Base-by-base conservation (phyloP, 37 sponge, comb jelly and placozoan species). In the Corticium candelabrum region DNA sequence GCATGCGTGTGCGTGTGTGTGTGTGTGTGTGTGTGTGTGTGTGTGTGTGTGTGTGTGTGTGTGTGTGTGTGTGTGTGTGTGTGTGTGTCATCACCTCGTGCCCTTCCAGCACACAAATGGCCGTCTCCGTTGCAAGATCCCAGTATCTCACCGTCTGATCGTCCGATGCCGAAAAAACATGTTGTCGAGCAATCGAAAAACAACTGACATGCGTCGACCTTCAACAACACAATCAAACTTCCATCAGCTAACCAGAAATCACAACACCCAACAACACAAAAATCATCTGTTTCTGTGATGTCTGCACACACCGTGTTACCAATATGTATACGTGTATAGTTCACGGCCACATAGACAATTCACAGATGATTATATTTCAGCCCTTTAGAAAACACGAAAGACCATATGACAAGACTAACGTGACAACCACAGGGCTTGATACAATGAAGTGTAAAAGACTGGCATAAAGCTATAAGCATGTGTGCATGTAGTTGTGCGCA, bases 71-170 rank as follows among this genome's bases (percentile, higher is more conserved):
- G 21, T 21, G 62, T 50, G 40, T 76, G 31, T 35, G 27, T 15
- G 4, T 5, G 21, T 27, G 29, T 41, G 5, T 3, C 27, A 3
- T 34, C 33, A 88, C 89, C 76, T 82, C 70, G 73, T 94, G 95
- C 31, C 85, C 91, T 21, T 76, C 68, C 56, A 94, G 73, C 4
- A 81, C 75, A 7, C 72, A 15, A 4, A 79, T 0, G 36, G 77
- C 72, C 11, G 40, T 39, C 50, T 79, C 92, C 1, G 90, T 88
- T 34, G 95, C 79, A 34, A 97, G 80, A 77, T 97, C 95, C 99
- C 99, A 97, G 74, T 40, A 38, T 15, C 86, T 57, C 3, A 94
- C 83, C 2, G 87, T 82, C 67, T 78, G 77, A 76, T 97, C 99
- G 67, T 97, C 99, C 3, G 93, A 94, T 1, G 88, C 90, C 0